Percentiles rank a stretch among this genome's conserved stretches.
These are phyloP conservation scores for Eulacestoma nigropectus DNA, from an alignment of 2,113 vertebrate species.

Conservation along the genomic window DNA sequence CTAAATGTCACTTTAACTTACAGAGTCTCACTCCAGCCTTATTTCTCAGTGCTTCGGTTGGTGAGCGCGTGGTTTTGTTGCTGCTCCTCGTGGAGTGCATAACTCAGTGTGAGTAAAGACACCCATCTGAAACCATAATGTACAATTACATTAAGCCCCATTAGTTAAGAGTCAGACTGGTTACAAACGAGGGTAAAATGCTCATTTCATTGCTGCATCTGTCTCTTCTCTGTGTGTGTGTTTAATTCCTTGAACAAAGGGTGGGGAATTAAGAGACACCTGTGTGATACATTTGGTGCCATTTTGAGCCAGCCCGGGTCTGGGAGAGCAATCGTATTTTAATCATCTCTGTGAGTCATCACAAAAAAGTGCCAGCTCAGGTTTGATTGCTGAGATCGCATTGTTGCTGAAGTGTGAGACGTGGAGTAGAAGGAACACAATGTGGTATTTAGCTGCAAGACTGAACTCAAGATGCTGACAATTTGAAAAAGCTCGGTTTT, in stretches of 20 bases:
- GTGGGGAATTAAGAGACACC: constrained; percentile 8
- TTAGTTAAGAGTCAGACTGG: constrained; percentile 14
- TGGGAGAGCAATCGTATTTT: constrained; percentile 2
- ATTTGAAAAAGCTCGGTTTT: not conserved
- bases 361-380: not conserved
- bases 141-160: not conserved
- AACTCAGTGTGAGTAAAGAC: not conserved
- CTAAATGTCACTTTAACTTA: constrained; percentile 38
- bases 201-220: not conserved
- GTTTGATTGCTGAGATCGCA: not conserved
- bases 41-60: not conserved
- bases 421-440: not conserved
- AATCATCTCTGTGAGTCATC: constrained; percentile 24
- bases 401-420: constrained; percentile 23
- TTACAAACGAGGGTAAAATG: not conserved
- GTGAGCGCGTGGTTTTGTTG: rapidly evolving
- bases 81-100: not conserved
- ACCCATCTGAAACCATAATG: not conserved
- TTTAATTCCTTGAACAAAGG: constrained; percentile 23
- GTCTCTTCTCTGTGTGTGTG: not conserved
- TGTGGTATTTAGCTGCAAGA: not conserved
- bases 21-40: not conserved
- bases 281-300: not conserved
- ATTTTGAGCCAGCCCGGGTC: not conserved
- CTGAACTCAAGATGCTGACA: constrained; percentile 35